phyloP scores from a whole-genome alignment of 2,888 invertebrate genomes.

The Dicranocentrus wangi region DNA sequence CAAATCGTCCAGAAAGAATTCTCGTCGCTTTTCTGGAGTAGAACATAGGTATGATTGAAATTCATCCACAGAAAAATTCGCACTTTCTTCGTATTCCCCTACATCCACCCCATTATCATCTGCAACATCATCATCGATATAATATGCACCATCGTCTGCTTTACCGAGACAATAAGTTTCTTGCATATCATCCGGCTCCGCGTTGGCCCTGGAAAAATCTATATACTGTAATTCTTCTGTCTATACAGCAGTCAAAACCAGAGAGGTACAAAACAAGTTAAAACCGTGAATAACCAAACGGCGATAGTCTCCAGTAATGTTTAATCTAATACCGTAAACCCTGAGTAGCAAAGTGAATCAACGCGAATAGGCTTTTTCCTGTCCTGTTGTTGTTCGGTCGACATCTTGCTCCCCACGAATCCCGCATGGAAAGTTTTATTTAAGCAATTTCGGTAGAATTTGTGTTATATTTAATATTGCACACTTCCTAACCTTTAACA shows the following conservation, averaged over 20 bases:
- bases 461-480: no score
- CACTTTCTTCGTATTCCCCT: neutral
- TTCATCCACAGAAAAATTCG: neutral
- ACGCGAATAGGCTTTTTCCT: conserved; percentile 18
- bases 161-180: neutral
- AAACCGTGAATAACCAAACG: neutral
- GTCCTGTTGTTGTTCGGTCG: conserved; percentile 5
- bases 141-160: neutral
- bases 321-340: conserved; percentile 27
- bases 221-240: conserved; percentile 41
- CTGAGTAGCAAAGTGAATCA: conserved; percentile 42
- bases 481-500: no score
- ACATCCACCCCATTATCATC: no score
- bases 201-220: conserved; percentile 16
- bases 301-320: no score
- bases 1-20: conserved; percentile 20
- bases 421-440: neutral
- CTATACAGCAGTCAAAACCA: no score
- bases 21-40: conserved; percentile 36
- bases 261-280: neutral
- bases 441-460: no score
- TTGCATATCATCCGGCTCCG: conserved; percentile 18
- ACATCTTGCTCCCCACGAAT: neutral
- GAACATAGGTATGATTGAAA: conserved; percentile 39
- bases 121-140: conserved; percentile 18